Evolutionary conservation across 2,797 vertebrate genomes (phyloP).

Genomic region (Kryptopterus vitreolus): DNA sequence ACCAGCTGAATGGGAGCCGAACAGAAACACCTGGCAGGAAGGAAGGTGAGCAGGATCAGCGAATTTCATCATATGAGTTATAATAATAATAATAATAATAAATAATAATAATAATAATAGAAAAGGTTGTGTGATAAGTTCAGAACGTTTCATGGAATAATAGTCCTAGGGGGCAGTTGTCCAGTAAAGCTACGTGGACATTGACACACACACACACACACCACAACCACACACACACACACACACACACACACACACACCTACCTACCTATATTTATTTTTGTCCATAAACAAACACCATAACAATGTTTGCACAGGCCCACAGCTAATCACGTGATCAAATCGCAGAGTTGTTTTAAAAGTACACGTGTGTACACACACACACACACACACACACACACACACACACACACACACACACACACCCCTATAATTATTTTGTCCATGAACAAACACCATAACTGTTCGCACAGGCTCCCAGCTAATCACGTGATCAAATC

Average conservation of each 20-base stretch:
- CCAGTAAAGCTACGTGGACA: neutral
- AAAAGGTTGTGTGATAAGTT: neutral
- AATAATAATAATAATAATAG: neutral
- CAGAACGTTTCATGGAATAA: neutral
- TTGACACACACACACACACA: slow-evolving; percentile 11
- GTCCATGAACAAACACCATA: neutral
- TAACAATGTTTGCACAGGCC: neutral
- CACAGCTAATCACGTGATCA: neutral
- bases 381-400: slow-evolving; percentile 2
- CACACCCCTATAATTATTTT: neutral
- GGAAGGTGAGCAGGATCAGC: slow-evolving; percentile 39
- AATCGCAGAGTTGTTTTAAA: neutral
- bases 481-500: neutral
- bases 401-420: neutral
- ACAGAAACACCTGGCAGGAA: slow-evolving; percentile 33
- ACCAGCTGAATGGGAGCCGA: slow-evolving; percentile 37
- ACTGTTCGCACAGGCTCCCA: neutral
- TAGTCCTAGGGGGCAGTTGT: neutral
- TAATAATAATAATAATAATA: neutral
- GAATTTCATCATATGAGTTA: neutral
- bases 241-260: neutral
- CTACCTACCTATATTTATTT: neutral
- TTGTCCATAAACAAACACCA: neutral
- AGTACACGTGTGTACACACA: too few species aligned
- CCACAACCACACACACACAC: neutral